Evolutionary conservation across 1,140 invertebrate species (phyloP), one percentile per base, ranked within the genome.

Genomic region (Halyomorpha halys): DNA sequence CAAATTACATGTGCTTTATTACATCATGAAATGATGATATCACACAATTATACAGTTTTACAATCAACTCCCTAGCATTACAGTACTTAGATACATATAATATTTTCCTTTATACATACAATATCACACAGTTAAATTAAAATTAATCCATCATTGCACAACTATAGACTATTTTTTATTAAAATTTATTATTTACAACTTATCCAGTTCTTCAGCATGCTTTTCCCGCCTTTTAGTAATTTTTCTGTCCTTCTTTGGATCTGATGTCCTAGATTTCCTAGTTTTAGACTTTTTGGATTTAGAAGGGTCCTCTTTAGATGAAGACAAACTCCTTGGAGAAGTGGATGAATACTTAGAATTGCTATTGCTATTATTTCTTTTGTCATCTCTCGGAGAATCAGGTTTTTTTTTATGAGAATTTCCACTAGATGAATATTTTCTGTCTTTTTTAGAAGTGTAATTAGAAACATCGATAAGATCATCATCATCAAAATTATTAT

Each of bases 401-500:
- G 53, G 23, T 56, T 56, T 56, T 23, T 56, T 56, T 23, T 23
- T 56, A 6, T 56, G 53, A 23, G 53, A 11, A 56, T 19, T 16
- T 15, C 18, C 6, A 27, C 23, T 56, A 23, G 18, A 23, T 9
- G 21, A 56, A 23, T 56, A 56, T 23, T 56, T 56, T 13, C 23
- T 25, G 6, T 56, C 53, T 56, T 56, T 56, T 23, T 25, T 56
- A 11, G 53, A 56, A 16, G 23, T 25, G 27, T 56, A 25, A 15
- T 56, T 25, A 49, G 47, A 49, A 23, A 56, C 53, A 56, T 56
- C 53, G 2, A 25, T 25, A 56, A 56, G 53, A 5, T 56, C 53
- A 25, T 56, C 53, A 16, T 56, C 53, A 49, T 21, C 47, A 19
- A 56, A 21, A 27, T 56, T 56, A n/a, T 56, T 56, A 23, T 56